Evolutionary conservation across 2,888 invertebrate genomes (phyloP).

Genomic region (Colletes collaris): DNA sequence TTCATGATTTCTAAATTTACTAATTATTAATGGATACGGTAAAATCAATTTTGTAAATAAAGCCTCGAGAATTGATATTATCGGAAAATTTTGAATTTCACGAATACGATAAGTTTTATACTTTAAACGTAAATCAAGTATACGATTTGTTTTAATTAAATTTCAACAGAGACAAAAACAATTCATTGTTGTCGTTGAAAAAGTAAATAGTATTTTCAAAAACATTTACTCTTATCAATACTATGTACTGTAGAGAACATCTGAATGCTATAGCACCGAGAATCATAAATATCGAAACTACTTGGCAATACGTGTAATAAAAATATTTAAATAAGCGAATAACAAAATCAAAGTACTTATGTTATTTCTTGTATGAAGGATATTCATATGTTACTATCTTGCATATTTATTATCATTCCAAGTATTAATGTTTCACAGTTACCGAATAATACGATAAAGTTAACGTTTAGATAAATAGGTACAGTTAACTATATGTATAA

Average conservation of each 20-base stretch:
- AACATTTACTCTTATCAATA: slow-evolving; percentile 7
- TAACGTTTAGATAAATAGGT: slow-evolving; percentile 43
- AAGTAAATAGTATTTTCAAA: neutral
- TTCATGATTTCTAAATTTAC: neutral
- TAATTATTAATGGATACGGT: neutral
- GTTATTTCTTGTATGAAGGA: slow-evolving; percentile 38
- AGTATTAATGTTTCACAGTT: slow-evolving; percentile 39
- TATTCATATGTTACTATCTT: slow-evolving; percentile 27
- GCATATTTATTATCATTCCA: slow-evolving; percentile 43
- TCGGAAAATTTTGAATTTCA: slow-evolving; percentile 5
- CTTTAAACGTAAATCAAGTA: slow-evolving; percentile 17
- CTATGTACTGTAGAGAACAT: slow-evolving; percentile 17
- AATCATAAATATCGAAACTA: slow-evolving; percentile 18
- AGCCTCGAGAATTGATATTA: slow-evolving; percentile 27
- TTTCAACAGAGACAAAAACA: neutral
- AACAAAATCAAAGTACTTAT: slow-evolving; percentile 35
- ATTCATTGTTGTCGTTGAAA: neutral
- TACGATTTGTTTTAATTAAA: slow-evolving; percentile 15
- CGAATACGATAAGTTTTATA: slow-evolving; percentile 13
- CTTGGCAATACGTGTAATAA: slow-evolving; percentile 29
- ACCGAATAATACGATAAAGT: slow-evolving; percentile 37
- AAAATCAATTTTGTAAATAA: slow-evolving; percentile 1
- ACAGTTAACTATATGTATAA: slow-evolving; percentile 23
- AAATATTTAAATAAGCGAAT: slow-evolving; percentile 17
- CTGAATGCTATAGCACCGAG: slow-evolving; percentile 2